Conservation (phyloP, 2,797 vertebrate species). For the Tachyglossus aculeatus region DNA sequence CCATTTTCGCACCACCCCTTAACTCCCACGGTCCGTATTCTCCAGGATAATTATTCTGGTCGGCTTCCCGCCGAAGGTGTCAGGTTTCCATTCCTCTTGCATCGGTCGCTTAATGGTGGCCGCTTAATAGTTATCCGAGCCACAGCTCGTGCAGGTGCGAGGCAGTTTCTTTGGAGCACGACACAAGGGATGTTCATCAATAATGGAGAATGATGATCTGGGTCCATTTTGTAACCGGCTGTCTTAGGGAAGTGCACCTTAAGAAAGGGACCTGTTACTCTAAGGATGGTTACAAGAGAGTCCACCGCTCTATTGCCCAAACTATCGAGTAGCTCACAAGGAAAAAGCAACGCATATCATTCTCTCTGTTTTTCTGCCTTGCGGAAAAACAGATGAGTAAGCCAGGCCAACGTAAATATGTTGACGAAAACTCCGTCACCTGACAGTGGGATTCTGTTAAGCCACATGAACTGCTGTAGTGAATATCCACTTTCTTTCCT, state of each 20-base stretch:
- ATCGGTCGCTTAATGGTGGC: not conserved
- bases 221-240: slow-evolving; percentile 13
- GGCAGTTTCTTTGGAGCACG: not conserved
- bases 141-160: slow-evolving; percentile 16
- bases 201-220: slow-evolving; percentile 46
- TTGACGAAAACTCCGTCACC: slow-evolving; percentile 38
- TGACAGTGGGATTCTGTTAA: slow-evolving; percentile 21
- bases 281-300: not conserved
- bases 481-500: slow-evolving; percentile 43
- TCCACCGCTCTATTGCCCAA: no score
- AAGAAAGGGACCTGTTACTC: slow-evolving; percentile 13
- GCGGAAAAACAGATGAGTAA: not conserved
- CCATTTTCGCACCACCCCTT: no score
- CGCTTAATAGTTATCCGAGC: slow-evolving; percentile 32
- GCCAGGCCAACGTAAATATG: no score
- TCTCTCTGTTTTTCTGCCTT: not conserved
- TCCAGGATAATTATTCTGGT: no score
- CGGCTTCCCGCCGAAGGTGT: no score
- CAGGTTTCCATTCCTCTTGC: slow-evolving; percentile 1
- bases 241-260: not conserved
- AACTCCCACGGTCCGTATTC: no score
- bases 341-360: not conserved
- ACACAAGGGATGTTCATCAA: slow-evolving; percentile 23
- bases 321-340: not conserved
- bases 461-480: slow-evolving; percentile 25